Evolutionary conservation across 2,888 invertebrate species (phyloP).

Genomic region (Agrotis ipsilon): DNA sequence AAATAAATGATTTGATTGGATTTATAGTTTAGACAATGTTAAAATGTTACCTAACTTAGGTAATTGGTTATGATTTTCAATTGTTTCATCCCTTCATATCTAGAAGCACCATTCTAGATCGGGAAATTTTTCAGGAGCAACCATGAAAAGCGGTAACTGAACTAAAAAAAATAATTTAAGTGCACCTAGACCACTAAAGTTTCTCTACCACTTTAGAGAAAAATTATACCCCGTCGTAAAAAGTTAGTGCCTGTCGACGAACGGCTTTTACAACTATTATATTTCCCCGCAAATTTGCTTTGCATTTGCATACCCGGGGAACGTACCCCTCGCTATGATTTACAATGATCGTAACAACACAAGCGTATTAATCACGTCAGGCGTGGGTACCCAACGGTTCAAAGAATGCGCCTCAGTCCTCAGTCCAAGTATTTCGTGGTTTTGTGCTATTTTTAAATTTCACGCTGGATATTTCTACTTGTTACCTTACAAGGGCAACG

Average conservation of each 20-base stretch:
- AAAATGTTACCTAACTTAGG: not conserved
- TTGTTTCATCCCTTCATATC: not conserved
- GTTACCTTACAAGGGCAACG: slow-evolving; percentile 74
- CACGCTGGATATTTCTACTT: slow-evolving; percentile 74
- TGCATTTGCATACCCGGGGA: slow-evolving; percentile 66
- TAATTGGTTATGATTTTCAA: not conserved
- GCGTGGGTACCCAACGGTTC: slow-evolving; percentile 51
- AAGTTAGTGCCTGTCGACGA: slow-evolving; percentile 47
- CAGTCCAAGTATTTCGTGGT: slow-evolving; percentile 63
- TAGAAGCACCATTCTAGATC: too few relatives aligned
- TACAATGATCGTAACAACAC: slow-evolving; percentile 67
- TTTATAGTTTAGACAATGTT: not conserved
- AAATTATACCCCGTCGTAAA: slow-evolving; percentile 47
- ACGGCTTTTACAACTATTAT: slow-evolving; percentile 52
- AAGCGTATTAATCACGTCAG: slow-evolving; percentile 70
- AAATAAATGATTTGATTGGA: too few relatives aligned
- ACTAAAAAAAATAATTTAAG: slow-evolving; percentile 7
- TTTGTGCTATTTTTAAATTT: slow-evolving; percentile 76
- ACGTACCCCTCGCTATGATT: slow-evolving; percentile 63
- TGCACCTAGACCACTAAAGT: slow-evolving; percentile 15
- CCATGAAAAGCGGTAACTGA: not conserved
- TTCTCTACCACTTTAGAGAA: slow-evolving; percentile 29
- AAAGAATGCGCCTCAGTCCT: slow-evolving; percentile 65
- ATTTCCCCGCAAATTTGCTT: slow-evolving; percentile 52
- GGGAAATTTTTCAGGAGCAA: too few relatives aligned